phyloP scores from a whole-genome alignment of 2,797 vertebrate genomes.

The Tiaroga cobitis region DNA sequence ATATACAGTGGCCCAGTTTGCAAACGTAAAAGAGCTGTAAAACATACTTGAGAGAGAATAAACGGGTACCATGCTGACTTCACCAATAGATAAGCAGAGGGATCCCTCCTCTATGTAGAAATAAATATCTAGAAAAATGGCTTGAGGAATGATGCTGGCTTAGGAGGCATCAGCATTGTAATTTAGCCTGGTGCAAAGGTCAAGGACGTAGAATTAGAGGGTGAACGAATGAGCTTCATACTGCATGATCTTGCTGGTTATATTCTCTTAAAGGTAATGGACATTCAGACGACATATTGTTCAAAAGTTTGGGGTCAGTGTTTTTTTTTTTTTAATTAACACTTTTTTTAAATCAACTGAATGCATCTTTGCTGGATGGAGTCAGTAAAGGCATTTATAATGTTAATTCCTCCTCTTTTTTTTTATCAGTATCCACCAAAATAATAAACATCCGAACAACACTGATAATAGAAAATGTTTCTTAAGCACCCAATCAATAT shows the following conservation, averaged over 20 bases:
- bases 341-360: background rate
- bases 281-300: background rate
- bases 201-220: background rate
- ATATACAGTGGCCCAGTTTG: slow-evolving; percentile 46
- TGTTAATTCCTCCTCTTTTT: background rate
- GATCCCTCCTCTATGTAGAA: background rate
- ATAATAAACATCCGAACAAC: background rate
- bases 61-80: background rate
- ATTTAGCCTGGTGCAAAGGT: slow-evolving; percentile 11
- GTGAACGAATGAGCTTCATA: background rate
- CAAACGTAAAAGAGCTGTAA: background rate
- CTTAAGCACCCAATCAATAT: background rate
- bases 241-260: background rate
- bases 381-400: background rate
- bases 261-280: background rate
- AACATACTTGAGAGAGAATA: slow-evolving; percentile 32
- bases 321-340: background rate
- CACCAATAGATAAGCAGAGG: background rate
- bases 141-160: background rate
- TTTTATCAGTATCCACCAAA: background rate
- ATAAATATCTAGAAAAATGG: background rate
- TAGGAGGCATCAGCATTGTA: background rate
- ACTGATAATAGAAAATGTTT: background rate
- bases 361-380: background rate
- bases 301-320: background rate